Base-by-base conservation (phyloP, 2,113 vertebrate genomes). In the Colossoma macropomum region DNA sequence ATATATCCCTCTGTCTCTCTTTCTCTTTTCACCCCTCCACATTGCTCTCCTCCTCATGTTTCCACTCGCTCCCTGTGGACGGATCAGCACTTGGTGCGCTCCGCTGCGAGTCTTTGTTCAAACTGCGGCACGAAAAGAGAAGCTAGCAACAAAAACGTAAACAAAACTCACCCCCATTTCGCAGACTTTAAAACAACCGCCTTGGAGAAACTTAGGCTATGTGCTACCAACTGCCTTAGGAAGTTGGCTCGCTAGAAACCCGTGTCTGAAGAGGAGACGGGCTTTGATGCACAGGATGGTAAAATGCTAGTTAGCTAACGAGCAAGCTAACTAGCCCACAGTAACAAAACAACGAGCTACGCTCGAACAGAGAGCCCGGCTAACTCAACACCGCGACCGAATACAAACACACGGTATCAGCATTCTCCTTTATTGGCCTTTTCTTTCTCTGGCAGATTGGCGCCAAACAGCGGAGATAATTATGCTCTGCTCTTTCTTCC, bases 91-190 rank as follows among this genome's bases (percentile, higher is more conserved):
- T 32, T 82, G 48, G 66, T 77, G 69, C 78, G 78, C 86, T 84
- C 86, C 59, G 68, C 68, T 62, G 17, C 32, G 50, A 75, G 23
- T 86, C 87, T 89, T 88, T 89, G 86, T 89, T 89, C 77, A 71
- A 85, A 86, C 75, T 85, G 80, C 77, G 65, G 84, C 89, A 87
- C 87, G 75, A 80, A n/a, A 21, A 75, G 38, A 60, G 54, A 77
- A 71, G 50, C 72, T 23, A 77, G 66, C 38, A 11, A 79, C 56
- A 74, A 80, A 81, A 27, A 62, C 63, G 62, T 19, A 79, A 41
- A 62, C 19, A 28, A 81, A 72, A 88, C 89, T 90, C 87, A 90
- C 89, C 89, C 89, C 89, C 89, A 90, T 90, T 79, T 76, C 72
- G 84, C 50, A 60, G 85, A n/a, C 25, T 70, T 72, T 78, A 78